phyloP scores from a whole-genome alignment of 2,113 vertebrate species.

The Atherinomorus stipes region DNA sequence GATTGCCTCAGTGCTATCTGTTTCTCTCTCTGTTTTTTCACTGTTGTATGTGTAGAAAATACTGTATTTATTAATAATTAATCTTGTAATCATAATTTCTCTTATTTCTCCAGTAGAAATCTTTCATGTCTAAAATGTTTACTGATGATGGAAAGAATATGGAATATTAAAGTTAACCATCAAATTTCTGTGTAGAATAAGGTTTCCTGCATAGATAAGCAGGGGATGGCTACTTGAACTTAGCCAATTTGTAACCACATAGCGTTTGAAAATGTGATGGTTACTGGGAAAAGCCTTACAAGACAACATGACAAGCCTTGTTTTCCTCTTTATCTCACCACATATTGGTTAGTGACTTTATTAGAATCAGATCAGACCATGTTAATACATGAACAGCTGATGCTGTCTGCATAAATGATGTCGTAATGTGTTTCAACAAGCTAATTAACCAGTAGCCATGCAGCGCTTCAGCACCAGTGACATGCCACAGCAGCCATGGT shows the following conservation, averaged over 20 bases:
- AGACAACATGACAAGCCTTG: conserved; percentile 1
- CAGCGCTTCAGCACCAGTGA: conserved; percentile 56
- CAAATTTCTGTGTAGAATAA: neutral
- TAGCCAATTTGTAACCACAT: too few species aligned
- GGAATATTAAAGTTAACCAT: conserved; percentile 2
- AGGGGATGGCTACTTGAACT: too few species aligned
- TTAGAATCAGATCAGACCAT: conserved; percentile 59
- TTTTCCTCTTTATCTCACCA: conserved; percentile 33
- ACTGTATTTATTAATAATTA: neutral
- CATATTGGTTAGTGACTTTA: conserved; percentile 67
- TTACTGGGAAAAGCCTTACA: neutral
- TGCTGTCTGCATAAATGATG: conserved; percentile 70
- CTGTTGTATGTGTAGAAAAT: conserved; percentile 24
- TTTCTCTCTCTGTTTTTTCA: conserved; percentile 58
- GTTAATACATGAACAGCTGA: conserved; percentile 66
- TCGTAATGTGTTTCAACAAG: conserved; percentile 64
- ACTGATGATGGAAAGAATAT: conserved; percentile 27
- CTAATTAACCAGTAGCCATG: conserved; percentile 71
- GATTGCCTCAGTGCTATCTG: conserved; percentile 80
- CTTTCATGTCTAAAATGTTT: conserved; percentile 42
- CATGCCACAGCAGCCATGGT: conserved; percentile 32
- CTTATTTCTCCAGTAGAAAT: neutral
- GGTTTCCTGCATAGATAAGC: too few species aligned
- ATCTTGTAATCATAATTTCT: too few species aligned
- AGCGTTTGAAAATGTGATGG: too few species aligned